A percentile compares a stretch with the other conserved stretches of the same genome.
Evolutionary conservation across 2,888 invertebrate genomes (phyloP).

Genomic region (Lordiphosa fenestrarum): DNA sequence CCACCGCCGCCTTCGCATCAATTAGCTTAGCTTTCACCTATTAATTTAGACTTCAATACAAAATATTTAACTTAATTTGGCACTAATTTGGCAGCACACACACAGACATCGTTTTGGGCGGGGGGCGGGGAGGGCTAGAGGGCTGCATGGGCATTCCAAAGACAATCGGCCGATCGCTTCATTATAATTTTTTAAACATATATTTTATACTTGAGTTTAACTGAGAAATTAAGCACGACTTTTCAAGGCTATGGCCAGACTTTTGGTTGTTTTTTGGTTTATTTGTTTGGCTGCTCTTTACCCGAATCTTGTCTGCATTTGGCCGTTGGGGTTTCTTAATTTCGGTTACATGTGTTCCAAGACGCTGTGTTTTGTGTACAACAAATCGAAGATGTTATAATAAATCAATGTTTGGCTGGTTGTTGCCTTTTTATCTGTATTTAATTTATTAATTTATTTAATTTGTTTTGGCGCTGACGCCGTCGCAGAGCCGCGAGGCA

Average conservation of each 20-base stretch:
- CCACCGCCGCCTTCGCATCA: constrained; percentile 1
- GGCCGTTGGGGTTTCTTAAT: constrained; percentile 36
- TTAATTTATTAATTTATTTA: constrained; percentile 43
- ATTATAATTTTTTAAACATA: constrained; percentile 67
- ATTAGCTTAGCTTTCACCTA: constrained; percentile 47
- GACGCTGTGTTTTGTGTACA: neutral
- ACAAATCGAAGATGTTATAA: constrained; percentile 25
- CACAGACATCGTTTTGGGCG: neutral
- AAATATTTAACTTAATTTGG: constrained; percentile 50
- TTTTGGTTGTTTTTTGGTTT: constrained; percentile 16
- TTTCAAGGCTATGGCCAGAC: constrained; percentile 54
- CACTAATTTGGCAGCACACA: constrained; percentile 50
- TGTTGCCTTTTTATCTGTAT: constrained; percentile 26
- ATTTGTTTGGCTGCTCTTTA: constrained; percentile 21
- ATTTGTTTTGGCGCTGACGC: constrained; percentile 22
- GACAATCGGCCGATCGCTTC: constrained; percentile 48
- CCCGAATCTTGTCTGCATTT: constrained; percentile 27
- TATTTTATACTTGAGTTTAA: constrained; percentile 63
- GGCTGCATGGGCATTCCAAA: constrained; percentile 24
- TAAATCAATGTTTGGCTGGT: constrained; percentile 42
- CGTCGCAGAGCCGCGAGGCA: neutral
- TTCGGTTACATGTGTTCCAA: constrained; percentile 41
- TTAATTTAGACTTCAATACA: constrained; percentile 44
- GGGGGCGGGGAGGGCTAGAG: too few species aligned
- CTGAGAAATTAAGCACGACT: constrained; percentile 72